Conservation (phyloP, 2,888 invertebrate species). For the Dolichomitus sp. region DNA sequence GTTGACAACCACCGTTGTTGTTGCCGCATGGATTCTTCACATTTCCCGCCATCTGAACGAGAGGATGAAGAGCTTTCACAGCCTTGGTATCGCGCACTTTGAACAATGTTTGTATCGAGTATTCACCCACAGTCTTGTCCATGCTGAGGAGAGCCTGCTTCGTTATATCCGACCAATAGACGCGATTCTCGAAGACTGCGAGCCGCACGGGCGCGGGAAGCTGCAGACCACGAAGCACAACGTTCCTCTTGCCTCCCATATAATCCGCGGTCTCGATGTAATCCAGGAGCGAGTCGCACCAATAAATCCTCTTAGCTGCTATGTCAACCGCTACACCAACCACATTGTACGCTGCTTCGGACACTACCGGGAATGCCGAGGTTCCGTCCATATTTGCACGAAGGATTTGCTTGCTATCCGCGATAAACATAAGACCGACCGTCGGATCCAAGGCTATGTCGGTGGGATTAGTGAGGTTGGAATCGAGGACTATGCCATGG, state of each 20-base stretch:
- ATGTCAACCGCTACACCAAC: conserved; percentile 97
- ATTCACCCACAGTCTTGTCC: conserved; percentile 93
- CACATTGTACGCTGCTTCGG: conserved; percentile 97
- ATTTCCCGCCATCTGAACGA: conserved; percentile 91
- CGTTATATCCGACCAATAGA: conserved; percentile 97
- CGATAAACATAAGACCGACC: conserved; percentile 95
- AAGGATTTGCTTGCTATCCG: conserved; percentile 94
- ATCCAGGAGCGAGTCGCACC: conserved; percentile 98
- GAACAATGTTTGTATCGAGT: conserved; percentile 93
- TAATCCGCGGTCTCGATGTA: conserved; percentile 99
- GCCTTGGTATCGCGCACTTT: conserved; percentile 94
- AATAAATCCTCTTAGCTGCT: conserved; percentile 96
- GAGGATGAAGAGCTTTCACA: conserved; percentile 93
- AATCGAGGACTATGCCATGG: conserved; percentile 96
- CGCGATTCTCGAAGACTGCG: conserved; percentile 94
- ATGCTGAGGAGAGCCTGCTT: conserved; percentile 96
- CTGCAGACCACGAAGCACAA: conserved; percentile 93
- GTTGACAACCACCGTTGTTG: conserved; percentile 96
- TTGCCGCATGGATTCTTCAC: conserved; percentile 93
- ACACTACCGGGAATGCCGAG: conserved; percentile 93
- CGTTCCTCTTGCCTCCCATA: conserved; percentile 93
- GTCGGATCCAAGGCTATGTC: conserved; percentile 98
- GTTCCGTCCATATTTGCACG: conserved; percentile 98
- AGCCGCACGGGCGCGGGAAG: conserved; percentile 95
- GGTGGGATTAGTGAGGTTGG: conserved; percentile 96